These are phyloP conservation scores for Gobius niger DNA, from an alignment of 2,113 vertebrate species.

Conservation along the genomic window DNA sequence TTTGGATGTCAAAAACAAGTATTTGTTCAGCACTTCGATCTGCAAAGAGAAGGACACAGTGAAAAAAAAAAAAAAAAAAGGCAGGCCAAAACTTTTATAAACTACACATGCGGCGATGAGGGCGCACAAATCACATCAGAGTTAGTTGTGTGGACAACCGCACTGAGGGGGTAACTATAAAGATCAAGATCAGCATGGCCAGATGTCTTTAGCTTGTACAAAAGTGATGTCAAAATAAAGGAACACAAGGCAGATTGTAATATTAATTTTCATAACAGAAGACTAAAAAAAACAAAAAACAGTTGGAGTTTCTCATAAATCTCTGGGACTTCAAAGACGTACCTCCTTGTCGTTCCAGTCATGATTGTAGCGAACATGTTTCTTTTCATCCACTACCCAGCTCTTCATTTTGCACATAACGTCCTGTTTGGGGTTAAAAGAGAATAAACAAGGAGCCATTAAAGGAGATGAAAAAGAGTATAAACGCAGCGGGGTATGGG, in stretches of 20 bases:
- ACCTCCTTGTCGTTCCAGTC: conserved; percentile 97
- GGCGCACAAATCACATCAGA: conserved; percentile 63
- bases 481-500: conserved; percentile 82
- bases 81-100: conserved; percentile 37
- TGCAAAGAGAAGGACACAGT: conserved; percentile 58
- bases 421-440: conserved; percentile 85
- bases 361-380: conserved; percentile 88
- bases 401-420: conserved; percentile 97
- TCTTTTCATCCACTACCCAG: conserved; percentile 94
- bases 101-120: conserved; percentile 46
- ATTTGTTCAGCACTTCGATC: conserved; percentile 98
- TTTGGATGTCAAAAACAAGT: conserved; percentile 96
- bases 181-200: conserved; percentile 69
- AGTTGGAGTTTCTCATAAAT: conserved; percentile 63
- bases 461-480: conserved; percentile 81
- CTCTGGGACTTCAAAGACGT: conserved; percentile 75
- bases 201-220: conserved; percentile 71
- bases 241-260: conserved; percentile 49
- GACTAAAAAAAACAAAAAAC: conserved; percentile 8
- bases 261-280: conserved; percentile 63
- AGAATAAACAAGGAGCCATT: conserved; percentile 85
- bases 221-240: conserved; percentile 59
- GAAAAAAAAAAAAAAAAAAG: conserved; percentile 42
- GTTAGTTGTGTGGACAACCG: conserved; percentile 51
- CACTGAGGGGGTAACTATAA: conserved; percentile 63